Evolutionary conservation across 1,140 invertebrate genomes (phyloP).

Genomic region (Macrobrachium rosenbergii): DNA sequence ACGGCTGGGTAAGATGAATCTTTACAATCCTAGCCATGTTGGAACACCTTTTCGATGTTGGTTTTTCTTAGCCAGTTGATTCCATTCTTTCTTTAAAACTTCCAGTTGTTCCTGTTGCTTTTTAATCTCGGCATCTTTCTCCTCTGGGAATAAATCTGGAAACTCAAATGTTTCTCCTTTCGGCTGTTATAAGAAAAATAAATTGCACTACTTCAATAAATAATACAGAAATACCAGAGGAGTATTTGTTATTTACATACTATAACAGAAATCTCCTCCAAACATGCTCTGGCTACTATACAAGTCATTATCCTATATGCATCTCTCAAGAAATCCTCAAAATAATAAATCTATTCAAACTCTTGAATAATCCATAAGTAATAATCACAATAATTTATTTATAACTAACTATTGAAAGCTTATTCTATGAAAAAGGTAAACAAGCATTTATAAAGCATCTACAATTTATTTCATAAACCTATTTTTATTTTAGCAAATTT

Average conservation of each 20-base stretch:
- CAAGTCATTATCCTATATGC: no score
- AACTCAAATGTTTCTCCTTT: constrained; percentile 36
- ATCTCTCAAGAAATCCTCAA: no score
- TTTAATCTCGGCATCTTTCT: constrained; percentile 12
- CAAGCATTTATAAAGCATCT: no score
- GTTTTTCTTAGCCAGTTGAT: neutral
- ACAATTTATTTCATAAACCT: no score
- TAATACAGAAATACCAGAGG: neutral
- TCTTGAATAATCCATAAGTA: no score
- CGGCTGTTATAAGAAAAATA: constrained; percentile 1
- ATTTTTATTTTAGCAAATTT: no score
- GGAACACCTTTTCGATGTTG: constrained; percentile 25
- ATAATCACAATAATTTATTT: no score
- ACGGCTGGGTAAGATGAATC: neutral
- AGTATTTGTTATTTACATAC: neutral
- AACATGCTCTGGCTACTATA: neutral
- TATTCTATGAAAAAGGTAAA: no score
- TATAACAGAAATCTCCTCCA: neutral
- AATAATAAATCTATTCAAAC: no score
- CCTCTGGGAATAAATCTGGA: constrained; percentile 34
- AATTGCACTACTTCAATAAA: neutral
- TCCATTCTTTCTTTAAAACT: constrained; percentile 21
- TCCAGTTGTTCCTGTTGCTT: constrained; percentile 27
- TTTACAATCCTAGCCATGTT: constrained; percentile 32
- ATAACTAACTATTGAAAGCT: no score